A percentile compares a stretch with the other conserved stretches of the same genome.
Conservation (phyloP, 1,140 invertebrate species). For the Bombyx mandarina region DNA sequence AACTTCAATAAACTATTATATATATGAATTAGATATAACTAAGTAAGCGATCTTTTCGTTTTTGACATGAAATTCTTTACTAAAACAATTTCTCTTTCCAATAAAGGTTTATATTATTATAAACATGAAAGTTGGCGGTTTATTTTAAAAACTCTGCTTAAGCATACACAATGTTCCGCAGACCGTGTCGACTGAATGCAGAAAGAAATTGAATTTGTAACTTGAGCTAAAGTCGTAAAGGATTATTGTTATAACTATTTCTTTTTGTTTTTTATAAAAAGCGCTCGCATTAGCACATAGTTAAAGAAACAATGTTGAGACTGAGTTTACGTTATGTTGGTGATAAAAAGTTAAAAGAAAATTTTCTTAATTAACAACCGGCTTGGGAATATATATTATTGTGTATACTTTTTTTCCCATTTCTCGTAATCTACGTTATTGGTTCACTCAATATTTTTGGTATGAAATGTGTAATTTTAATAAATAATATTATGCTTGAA, state of each 20-base stretch:
- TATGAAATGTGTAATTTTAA: too few species aligned
- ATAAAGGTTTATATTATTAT: slow-evolving; percentile 18
- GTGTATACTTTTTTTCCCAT: too few species aligned
- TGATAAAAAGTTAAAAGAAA: slow-evolving; percentile 7
- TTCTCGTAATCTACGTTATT: too few species aligned
- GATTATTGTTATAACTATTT: slow-evolving; percentile 24
- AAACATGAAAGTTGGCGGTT: slow-evolving; percentile 23
- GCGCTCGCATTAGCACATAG: neutral
- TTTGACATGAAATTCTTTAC: slow-evolving; percentile 13
- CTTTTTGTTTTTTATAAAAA: slow-evolving; percentile 18
- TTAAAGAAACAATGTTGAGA: slow-evolving; percentile 7
- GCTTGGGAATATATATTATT: too few species aligned
- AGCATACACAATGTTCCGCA: slow-evolving; percentile 18
- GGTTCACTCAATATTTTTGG: too few species aligned
- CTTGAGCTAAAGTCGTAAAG: slow-evolving; percentile 23
- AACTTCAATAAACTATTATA: too few species aligned
- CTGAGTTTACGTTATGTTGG: slow-evolving; percentile 6
- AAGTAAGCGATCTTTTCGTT: too few species aligned
- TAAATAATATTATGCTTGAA: too few species aligned
- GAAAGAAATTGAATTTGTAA: slow-evolving; percentile 37
- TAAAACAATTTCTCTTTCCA: slow-evolving; percentile 20
- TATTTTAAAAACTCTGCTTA: slow-evolving; percentile 25
- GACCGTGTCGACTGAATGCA: slow-evolving; percentile 15
- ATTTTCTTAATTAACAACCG: neutral
- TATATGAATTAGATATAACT: too few species aligned